These are phyloP conservation scores for Polyploca ridens DNA, from an alignment of 2,888 invertebrate species.

Conservation along the genomic window DNA sequence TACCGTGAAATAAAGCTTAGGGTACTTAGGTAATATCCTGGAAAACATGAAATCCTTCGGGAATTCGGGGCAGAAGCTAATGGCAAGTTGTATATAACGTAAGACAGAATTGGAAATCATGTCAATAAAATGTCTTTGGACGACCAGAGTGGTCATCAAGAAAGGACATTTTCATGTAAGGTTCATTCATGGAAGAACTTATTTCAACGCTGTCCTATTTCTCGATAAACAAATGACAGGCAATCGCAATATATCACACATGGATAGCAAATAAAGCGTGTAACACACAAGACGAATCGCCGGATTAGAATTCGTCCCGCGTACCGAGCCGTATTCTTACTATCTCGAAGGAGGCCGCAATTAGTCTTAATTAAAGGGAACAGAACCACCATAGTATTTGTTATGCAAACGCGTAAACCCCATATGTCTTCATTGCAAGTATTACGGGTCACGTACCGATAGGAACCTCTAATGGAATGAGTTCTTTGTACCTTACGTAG, in stretches of 20 bases:
- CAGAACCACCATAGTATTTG: conserved; percentile 58
- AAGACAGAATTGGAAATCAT: no score
- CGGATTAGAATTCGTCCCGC: conserved; percentile 29
- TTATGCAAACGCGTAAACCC: conserved; percentile 64
- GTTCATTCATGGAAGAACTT: neutral
- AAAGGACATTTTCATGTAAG: neutral
- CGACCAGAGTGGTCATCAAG: neutral
- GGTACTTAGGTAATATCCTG: no score
- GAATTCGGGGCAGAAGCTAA: no score
- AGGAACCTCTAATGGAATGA: conserved; percentile 42
- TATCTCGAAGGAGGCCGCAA: conserved; percentile 56
- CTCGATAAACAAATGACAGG: conserved; percentile 5
- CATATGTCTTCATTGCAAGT: conserved; percentile 64
- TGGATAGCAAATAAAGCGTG: conserved; percentile 9
- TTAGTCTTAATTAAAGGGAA: conserved; percentile 71
- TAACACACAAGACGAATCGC: conserved; percentile 1
- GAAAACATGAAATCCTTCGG: no score
- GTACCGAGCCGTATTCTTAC: conserved; percentile 35
- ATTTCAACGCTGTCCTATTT: neutral
- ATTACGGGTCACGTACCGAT: conserved; percentile 49
- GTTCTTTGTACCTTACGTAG: conserved; percentile 14
- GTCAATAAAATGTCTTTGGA: neutral
- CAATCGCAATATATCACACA: conserved; percentile 1
- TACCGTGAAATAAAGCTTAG: no score
- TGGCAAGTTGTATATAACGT: no score